phyloP scores from a whole-genome alignment of 2,888 invertebrate genomes.

The Plagodis pulveraria region DNA sequence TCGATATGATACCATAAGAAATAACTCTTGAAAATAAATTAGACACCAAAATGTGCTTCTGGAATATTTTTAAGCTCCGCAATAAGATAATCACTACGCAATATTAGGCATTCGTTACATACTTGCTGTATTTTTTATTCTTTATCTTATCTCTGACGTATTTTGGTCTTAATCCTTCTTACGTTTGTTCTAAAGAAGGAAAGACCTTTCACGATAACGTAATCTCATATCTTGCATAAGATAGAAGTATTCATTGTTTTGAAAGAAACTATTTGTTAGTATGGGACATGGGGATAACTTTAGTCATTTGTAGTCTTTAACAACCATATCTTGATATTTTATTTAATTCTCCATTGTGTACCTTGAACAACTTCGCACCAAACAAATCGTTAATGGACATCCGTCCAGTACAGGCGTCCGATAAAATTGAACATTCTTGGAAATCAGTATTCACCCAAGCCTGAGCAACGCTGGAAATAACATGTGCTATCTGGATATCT shows the following conservation, averaged over 20 bases:
- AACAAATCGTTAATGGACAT: slow-evolving; percentile 63
- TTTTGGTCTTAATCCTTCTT: slow-evolving; percentile 20
- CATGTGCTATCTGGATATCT: slow-evolving; percentile 10
- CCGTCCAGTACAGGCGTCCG: slow-evolving; percentile 47
- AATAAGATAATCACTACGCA: not conserved
- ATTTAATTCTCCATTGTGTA: slow-evolving; percentile 25
- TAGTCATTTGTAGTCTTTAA: no score
- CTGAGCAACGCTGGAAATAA: slow-evolving; percentile 33
- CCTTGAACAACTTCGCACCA: slow-evolving; percentile 59
- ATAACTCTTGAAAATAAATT: no score
- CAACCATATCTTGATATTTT: no score
- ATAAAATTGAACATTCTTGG: slow-evolving; percentile 52
- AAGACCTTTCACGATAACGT: slow-evolving; percentile 26
- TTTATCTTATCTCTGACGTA: slow-evolving; percentile 16
- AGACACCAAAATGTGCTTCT: no score
- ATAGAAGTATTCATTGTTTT: slow-evolving; percentile 16
- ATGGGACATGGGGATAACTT: no score
- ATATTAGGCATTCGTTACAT: not conserved
- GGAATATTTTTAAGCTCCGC: no score
- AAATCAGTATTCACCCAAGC: slow-evolving; percentile 40
- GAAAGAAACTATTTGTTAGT: slow-evolving; percentile 3
- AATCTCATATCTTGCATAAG: slow-evolving; percentile 15
- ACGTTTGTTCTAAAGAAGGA: slow-evolving; percentile 22
- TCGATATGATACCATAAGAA: no score
- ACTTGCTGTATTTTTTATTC: not conserved